Evolutionary conservation across 2,888 invertebrate genomes (phyloP).

Genomic region (Trileptium ribeirensis): DNA sequence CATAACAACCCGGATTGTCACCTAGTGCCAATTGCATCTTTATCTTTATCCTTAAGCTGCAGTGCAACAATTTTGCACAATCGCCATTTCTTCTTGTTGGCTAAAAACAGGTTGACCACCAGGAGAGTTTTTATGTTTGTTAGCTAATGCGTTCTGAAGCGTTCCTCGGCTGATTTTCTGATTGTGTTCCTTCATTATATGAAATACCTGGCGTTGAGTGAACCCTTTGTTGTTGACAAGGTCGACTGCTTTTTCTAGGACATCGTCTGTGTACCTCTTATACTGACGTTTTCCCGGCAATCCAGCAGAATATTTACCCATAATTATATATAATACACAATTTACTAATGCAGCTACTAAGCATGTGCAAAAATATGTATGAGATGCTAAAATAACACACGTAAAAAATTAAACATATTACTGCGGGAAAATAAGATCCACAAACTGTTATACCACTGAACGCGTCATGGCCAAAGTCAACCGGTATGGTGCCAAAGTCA

Average conservation of each 20-base stretch:
- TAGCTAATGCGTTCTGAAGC: neutral
- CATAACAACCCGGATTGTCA: too few species aligned
- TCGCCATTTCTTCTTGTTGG: neutral
- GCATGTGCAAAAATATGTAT: too few species aligned
- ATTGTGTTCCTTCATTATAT: neutral
- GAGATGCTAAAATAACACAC: too few species aligned
- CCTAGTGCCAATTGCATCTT: too few species aligned
- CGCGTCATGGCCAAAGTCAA: neutral
- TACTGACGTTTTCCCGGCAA: neutral
- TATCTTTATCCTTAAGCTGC: too few species aligned
- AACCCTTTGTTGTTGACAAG: neutral
- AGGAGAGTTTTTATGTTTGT: neutral
- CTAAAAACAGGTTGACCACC: neutral
- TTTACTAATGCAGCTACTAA: too few species aligned
- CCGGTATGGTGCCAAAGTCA: neutral
- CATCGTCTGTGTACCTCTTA: neutral
- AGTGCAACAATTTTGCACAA: neutral
- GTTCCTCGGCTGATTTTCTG: neutral
- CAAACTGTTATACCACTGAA: too few species aligned
- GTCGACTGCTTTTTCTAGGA: neutral
- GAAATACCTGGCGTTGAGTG: neutral
- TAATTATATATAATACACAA: neutral
- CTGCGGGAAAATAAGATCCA: too few species aligned
- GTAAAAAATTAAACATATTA: too few species aligned
- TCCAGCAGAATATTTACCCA: neutral